phyloP scores from a whole-genome alignment of 2,797 vertebrate species.

The Acipenser transmontanus region DNA sequence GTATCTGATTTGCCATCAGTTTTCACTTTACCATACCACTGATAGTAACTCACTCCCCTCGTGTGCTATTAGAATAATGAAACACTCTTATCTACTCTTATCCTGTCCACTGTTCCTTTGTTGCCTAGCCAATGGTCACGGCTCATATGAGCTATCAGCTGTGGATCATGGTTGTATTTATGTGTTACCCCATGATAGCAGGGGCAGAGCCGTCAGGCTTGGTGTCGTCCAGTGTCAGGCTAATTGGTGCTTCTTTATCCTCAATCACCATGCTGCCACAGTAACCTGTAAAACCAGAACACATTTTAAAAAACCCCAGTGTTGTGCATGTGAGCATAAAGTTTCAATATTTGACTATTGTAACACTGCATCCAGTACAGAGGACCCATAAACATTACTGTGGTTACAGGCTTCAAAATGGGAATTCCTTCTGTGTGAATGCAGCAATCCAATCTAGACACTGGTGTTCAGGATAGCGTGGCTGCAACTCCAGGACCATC shows the following conservation, averaged over 20 bases:
- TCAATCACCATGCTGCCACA: constrained; percentile 93
- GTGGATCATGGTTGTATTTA: background rate
- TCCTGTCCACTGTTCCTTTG: background rate
- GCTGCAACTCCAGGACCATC: no score
- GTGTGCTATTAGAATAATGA: background rate
- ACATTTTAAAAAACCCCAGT: background rate
- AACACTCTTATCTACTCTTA: background rate
- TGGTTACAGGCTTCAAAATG: no score
- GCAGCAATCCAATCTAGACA: no score
- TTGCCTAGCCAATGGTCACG: no score
- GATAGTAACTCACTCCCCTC: background rate
- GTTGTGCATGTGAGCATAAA: no score
- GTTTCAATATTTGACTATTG: no score
- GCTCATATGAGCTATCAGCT: background rate
- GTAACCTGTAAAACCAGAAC: constrained; percentile 58
- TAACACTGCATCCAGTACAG: no score
- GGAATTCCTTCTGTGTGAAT: no score
- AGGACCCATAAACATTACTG: no score
- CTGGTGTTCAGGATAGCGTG: no score
- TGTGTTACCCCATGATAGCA: constrained; percentile 83
- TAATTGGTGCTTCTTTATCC: constrained; percentile 81
- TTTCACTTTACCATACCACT: background rate
- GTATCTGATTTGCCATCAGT: background rate
- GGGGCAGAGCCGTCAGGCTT: constrained; percentile 85
- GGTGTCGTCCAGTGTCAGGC: constrained; percentile 86